A percentile compares a stretch with the other conserved stretches of the same genome.
These are phyloP conservation scores for Chloroceryle amazona DNA, from an alignment of 2,797 vertebrate species.

Conservation along the genomic window DNA sequence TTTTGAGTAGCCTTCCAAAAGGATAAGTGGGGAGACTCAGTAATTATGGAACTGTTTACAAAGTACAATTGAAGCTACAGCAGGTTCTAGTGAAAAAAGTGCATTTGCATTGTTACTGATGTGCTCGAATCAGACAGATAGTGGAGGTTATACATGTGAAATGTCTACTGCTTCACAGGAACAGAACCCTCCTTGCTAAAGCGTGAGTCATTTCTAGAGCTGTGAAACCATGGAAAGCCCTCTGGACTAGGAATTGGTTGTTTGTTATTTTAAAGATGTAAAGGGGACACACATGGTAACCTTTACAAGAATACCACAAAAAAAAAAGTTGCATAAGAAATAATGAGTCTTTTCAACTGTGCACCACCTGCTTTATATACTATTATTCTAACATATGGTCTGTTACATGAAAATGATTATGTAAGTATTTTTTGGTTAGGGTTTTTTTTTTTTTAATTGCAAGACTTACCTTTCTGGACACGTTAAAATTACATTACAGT, in stretches of 20 bases:
- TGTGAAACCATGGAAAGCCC: constrained; percentile 35
- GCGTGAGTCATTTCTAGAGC: constrained; percentile 10
- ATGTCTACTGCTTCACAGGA: neutral
- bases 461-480: constrained; percentile 8
- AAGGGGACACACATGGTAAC: constrained; percentile 9
- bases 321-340: constrained; percentile 23
- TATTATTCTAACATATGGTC: constrained; percentile 8
- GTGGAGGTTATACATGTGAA: neutral
- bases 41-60: neutral
- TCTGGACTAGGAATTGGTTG: constrained; percentile 20
- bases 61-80: neutral
- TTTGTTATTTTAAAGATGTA: constrained; percentile 12
- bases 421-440: neutral
- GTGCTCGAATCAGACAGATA: neutral
- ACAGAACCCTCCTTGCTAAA: constrained; percentile 2
- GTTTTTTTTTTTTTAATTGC: neutral
- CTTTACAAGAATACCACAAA: constrained; percentile 36
- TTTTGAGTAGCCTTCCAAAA: neutral
- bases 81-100: neutral
- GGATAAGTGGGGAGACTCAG: neutral
- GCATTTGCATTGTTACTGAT: neutral
- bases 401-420: neutral
- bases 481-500: neutral
- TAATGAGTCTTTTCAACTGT: neutral
- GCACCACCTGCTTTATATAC: neutral